These are phyloP conservation scores for Excalfactoria chinensis DNA, from an alignment of 2,113 vertebrate genomes.

Conservation along the genomic window DNA sequence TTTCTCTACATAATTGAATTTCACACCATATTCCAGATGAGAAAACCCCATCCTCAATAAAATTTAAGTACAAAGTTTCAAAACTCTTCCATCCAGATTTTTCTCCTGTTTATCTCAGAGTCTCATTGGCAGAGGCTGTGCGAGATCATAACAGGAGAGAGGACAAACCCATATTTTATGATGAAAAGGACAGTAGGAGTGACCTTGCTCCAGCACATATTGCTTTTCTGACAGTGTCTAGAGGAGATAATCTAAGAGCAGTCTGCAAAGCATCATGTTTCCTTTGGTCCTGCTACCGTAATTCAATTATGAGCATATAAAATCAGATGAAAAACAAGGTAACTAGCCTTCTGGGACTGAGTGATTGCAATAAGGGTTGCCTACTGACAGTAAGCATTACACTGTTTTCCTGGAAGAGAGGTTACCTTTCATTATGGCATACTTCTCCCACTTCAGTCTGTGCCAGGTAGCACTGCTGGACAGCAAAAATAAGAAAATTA, in stretches of 20 bases:
- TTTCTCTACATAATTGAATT: neutral
- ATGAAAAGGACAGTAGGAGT: constrained; percentile 36
- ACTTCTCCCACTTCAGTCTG: neutral
- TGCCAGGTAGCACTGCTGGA: neutral
- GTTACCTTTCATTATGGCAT: neutral
- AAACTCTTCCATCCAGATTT: neutral
- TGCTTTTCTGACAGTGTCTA: constrained; percentile 18
- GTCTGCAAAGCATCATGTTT: constrained; percentile 27
- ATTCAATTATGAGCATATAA: constrained; percentile 55
- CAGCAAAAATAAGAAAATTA: neutral
- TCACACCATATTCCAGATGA: neutral
- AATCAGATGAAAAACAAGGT: constrained; percentile 68
- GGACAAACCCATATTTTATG: constrained; percentile 28
- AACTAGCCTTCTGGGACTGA: constrained; percentile 55
- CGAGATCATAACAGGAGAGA: constrained; percentile 16
- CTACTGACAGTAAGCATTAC: constrained; percentile 44
- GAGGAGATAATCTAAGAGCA: constrained; percentile 44
- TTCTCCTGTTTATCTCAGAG: neutral
- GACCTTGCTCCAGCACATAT: constrained; percentile 31
- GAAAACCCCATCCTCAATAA: neutral
- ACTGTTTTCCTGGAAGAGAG: neutral
- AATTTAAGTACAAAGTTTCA: neutral
- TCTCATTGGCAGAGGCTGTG: neutral
- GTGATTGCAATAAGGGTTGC: constrained; percentile 24
- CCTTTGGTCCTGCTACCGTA: constrained; percentile 26